Evolutionary conservation across 2,888 invertebrate genomes (phyloP).

Genomic region (Chirona hameri): DNA sequence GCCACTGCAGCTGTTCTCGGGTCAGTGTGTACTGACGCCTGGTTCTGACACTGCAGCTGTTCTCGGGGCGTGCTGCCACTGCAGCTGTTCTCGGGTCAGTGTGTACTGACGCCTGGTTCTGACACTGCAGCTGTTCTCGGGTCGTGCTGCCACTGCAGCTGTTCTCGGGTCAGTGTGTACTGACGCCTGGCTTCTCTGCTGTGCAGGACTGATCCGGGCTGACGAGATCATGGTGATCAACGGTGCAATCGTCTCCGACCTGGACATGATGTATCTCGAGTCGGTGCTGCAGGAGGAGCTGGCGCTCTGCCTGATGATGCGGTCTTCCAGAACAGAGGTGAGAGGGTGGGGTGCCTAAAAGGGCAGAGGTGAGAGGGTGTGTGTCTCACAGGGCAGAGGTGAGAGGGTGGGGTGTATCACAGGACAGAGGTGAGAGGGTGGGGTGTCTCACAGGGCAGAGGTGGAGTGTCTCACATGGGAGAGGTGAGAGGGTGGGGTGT

Average conservation of each 20-base stretch:
- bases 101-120: not conserved
- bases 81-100: not conserved
- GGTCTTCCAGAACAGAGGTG: slow-evolving; percentile 50
- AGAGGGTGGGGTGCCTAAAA: not conserved
- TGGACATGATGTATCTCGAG: slow-evolving; percentile 99
- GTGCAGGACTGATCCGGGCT: slow-evolving; percentile 86
- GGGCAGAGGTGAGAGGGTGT: not conserved
- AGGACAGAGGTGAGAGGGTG: slow-evolving; percentile 31
- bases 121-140: too few relatives aligned
- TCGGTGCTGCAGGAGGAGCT: slow-evolving; percentile 92
- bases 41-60: too few relatives aligned
- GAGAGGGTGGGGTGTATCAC: slow-evolving; percentile 35
- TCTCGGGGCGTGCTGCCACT: too few relatives aligned
- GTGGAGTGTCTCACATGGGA: too few relatives aligned
- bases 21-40: not conserved
- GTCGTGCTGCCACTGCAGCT: not conserved
- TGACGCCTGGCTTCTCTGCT: not conserved
- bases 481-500: too few relatives aligned
- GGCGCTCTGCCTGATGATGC: slow-evolving; percentile 94
- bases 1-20: not conserved
- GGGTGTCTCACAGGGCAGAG: not conserved
- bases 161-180: not conserved
- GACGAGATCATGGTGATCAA: slow-evolving; percentile 99
- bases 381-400: too few relatives aligned
- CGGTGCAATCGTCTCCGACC: slow-evolving; percentile 93